Base-by-base conservation (phyloP, 2,888 invertebrate genomes). In the Fragum sueziense region DNA sequence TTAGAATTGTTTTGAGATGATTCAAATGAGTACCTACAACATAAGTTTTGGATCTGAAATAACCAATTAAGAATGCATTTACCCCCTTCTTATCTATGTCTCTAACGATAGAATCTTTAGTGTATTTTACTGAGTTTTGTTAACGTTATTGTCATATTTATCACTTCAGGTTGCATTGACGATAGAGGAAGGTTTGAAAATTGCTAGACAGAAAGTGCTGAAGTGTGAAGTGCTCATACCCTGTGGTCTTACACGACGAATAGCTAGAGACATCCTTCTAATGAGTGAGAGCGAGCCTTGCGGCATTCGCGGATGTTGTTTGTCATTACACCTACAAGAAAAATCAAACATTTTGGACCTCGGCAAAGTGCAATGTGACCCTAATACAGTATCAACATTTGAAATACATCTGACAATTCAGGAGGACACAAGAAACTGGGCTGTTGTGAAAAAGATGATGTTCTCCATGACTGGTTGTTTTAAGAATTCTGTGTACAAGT, bases 241-340 rank as follows among this genome's bases (percentile, higher is more conserved):
- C 51, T 96, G 96, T 71, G 96, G 97, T 93, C 95, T 97, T 84
- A 95, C 97, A 76, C 95, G 96, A 85, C 94, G 96, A 86, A 96
- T 97, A 81, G 96, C 97, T 65, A 94, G 95, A 84, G 96, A 97
- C 92, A 96, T 97, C 80, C 94, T 97, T 71, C 95, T 95, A 74
- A 96, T 97, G 94, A 97, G 97, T 0, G 97, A 97, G 92, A 96
- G 96, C 70, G 97, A 98, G 93, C 97, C 97, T 25, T 97, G 97
- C 94, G 98, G 97, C 70, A 95, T 97, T 68, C 92, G 95, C 82
- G 97, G 97, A 52, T 97, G 97, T 91, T 96, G 96, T n/a, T 94
- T 97, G 85, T 96, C 96, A 93, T 95, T 97, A 77, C 96, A 96
- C 93, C 96, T 97, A 89, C 96, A 97, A 92, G 87, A 88, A 37